Conservation (phyloP, 2,888 invertebrate species). For the Drosophila kambysellisi region DNA sequence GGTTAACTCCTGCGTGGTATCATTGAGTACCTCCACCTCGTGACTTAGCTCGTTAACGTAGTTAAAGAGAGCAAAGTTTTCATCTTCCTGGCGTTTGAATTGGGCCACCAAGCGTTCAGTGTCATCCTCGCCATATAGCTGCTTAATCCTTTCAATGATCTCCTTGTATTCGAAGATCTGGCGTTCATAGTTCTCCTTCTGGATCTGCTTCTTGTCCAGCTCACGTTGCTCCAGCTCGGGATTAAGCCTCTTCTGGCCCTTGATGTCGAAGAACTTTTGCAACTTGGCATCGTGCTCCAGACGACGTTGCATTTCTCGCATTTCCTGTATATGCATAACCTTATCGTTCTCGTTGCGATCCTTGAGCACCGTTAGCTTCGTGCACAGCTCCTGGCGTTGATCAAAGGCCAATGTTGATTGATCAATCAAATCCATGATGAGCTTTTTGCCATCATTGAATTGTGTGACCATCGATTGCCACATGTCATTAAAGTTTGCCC, state of each 20-base stretch:
- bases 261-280: conserved; percentile 93
- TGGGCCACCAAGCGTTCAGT: conserved; percentile 89
- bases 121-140: conserved; percentile 87
- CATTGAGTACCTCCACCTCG: conserved; percentile 91
- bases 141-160: conserved; percentile 91
- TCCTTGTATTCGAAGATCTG: conserved; percentile 90
- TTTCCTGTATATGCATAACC: conserved; percentile 90
- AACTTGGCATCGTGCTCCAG: conserved; percentile 94
- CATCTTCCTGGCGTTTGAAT: conserved; percentile 94
- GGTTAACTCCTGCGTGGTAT: conserved; percentile 88
- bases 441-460: conserved; percentile 91
- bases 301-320: conserved; percentile 93
- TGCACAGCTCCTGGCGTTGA: conserved; percentile 92
- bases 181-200: conserved; percentile 89
- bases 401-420: conserved; percentile 95
- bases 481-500: conserved; percentile 92
- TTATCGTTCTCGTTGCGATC: conserved; percentile 92
- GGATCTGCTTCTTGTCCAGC: conserved; percentile 89
- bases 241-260: conserved; percentile 92
- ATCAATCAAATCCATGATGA: conserved; percentile 94
- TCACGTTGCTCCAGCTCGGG: conserved; percentile 91
- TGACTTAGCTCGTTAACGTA: conserved; percentile 95
- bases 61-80: conserved; percentile 96
- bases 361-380: conserved; percentile 92
- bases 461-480: conserved; percentile 92